A percentile compares a stretch with the other conserved stretches of the same genome.
Evolutionary conservation across 2,888 invertebrate species (phyloP).

Genomic region (Eupithecia subumbrata): DNA sequence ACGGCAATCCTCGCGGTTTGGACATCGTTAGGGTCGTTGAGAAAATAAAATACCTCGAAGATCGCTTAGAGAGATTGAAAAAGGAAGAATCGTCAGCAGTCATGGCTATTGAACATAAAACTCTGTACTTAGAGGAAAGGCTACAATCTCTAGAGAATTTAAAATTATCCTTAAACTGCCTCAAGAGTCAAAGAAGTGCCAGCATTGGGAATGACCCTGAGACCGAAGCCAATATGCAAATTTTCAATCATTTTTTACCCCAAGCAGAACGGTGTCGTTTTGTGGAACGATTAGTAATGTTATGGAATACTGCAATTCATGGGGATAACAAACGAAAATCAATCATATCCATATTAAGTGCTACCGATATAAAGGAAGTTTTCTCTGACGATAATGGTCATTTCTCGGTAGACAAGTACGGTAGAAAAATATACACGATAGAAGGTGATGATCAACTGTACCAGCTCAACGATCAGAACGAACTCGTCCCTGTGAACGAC

Average conservation of each 20-base stretch:
- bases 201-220: conserved; percentile 5
- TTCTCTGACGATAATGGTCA: conserved; percentile 50
- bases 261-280: conserved; percentile 49
- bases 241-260: conserved; percentile 57
- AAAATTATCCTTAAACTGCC: conserved; percentile 44
- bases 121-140: conserved; percentile 53
- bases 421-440: conserved; percentile 52
- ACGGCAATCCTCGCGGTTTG: conserved; percentile 17
- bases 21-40: conserved; percentile 47
- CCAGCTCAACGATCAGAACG: conserved; percentile 50
- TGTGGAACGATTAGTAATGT: conserved; percentile 48
- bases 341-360: conserved; percentile 54
- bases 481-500: conserved; percentile 51
- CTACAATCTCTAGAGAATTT: conserved; percentile 52
- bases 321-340: conserved; percentile 40
- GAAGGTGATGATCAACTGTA: conserved; percentile 42
- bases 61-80: conserved; percentile 46
- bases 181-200: conserved; percentile 37
- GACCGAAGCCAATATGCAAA: conserved; percentile 34
- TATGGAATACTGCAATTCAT: conserved; percentile 50
- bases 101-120: conserved; percentile 53
- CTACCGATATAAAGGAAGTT: conserved; percentile 47
- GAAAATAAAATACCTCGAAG: conserved; percentile 51
- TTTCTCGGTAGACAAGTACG: conserved; percentile 51
- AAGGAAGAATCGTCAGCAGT: conserved; percentile 44